Evolutionary conservation across 2,797 vertebrate species (phyloP).

Genomic region (Coilia nasus): DNA sequence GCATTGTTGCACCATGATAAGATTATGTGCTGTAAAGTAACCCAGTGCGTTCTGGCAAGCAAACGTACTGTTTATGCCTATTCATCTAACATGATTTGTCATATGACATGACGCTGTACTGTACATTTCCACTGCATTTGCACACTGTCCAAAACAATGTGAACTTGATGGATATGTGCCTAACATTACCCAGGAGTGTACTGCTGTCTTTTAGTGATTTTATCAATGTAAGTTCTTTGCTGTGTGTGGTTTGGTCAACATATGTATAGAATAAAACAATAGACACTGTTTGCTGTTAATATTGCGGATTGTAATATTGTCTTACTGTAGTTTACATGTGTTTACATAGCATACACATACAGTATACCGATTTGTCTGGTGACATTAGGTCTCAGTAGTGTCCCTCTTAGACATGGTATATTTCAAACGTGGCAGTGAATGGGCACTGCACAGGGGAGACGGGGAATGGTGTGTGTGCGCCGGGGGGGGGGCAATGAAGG

Average conservation of each 20-base stretch:
- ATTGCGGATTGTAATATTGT: neutral
- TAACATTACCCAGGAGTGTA: too few species aligned
- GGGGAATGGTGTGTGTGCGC: neutral
- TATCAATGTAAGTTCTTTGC: neutral
- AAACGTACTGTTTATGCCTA: neutral
- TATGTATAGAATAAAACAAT: too few species aligned
- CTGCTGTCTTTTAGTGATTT: too few species aligned
- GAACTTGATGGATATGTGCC: neutral
- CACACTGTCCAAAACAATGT: neutral
- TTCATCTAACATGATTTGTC: neutral
- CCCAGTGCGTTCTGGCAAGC: neutral
- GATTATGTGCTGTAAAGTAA: neutral
- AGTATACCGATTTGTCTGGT: neutral
- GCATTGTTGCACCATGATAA: neutral
- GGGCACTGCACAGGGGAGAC: neutral
- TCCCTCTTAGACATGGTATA: neutral
- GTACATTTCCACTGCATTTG: neutral
- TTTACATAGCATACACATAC: neutral
- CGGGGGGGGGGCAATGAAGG: neutral
- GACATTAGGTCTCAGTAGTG: neutral
- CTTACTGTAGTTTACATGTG: neutral
- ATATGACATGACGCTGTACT: neutral
- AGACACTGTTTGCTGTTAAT: neutral
- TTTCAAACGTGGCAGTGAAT: neutral
- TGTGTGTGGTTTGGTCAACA: too few species aligned